Base-by-base conservation (phyloP, 1,140 invertebrate genomes). In the Nasonia giraulti region DNA sequence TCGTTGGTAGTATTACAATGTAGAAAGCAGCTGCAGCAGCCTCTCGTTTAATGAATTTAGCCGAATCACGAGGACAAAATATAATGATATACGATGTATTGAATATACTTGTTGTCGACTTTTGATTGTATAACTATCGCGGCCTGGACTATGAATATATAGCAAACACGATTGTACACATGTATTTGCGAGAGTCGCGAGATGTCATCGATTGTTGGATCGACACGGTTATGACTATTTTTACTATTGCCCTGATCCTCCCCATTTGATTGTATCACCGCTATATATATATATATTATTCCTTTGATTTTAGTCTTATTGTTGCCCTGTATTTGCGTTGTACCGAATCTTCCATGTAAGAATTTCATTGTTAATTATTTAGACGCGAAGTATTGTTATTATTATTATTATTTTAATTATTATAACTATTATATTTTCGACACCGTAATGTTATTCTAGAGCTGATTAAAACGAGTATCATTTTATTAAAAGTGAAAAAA, bases 191-290 rank as follows among this genome's bases (percentile, higher is more conserved):
- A 33, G 68, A 50, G 31, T 50, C 23, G 62, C 14, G 75, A 73
- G 11, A 40, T n/a, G 71, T 84, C 82, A 79, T 84, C 50, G 62
- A 85, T 81, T 85, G 79, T 81, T 85, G 77, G 50, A 80, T 55
- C 83, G 62, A 84, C 14, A 84, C 44, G 69, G 83, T 84, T 80
- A 84, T 85, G 84, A 85, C 84, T 85, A 85, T 80, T 85, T 80
- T 76, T 85, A 80, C 31, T 62, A 77, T 80, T 74, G n/a, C 23
- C 44, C 33, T 44, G 10, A 73, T 69, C 27, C n/a, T 10, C 12
- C 68, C 10, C 31, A 31, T 71, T 80, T 37, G n/a, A 71, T 78
- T 44, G 11, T 83, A 79, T 62, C 74, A 69, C 23, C 31, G 75
- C 40, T 76, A 74, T 74, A 69, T 31, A 74, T 74, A 69, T 31